phyloP scores from a whole-genome alignment of 2,797 vertebrate genomes.

The Acestrorhynchus altus region DNA sequence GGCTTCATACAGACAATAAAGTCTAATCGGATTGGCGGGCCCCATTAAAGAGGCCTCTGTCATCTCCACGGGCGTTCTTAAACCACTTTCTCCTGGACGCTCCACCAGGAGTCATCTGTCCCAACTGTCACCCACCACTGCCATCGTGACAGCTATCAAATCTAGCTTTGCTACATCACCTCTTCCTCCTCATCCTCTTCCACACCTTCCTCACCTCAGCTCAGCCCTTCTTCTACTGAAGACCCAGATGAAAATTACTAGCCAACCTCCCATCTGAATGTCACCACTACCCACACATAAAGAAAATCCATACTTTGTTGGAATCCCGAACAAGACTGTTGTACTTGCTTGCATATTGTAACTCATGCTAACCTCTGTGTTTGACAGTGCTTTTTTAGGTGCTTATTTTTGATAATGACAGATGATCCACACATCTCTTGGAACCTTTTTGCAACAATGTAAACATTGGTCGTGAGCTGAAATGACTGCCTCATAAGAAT shows the following conservation, averaged over 20 bases:
- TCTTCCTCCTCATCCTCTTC: slow-evolving; percentile 44
- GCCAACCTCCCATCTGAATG: neutral
- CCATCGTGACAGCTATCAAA: slow-evolving; percentile 62
- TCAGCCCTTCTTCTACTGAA: slow-evolving; percentile 22
- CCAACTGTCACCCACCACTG: slow-evolving; percentile 60
- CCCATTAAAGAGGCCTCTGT: slow-evolving; percentile 76
- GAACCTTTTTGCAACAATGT: neutral
- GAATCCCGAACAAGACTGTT: neutral
- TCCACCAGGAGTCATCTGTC: slow-evolving; percentile 68
- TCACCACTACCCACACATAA: slow-evolving; percentile 20
- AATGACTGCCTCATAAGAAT: slow-evolving; percentile 23
- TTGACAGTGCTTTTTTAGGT: neutral
- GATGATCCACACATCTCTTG: neutral
- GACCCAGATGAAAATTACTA: slow-evolving; percentile 33
- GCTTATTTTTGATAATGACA: neutral
- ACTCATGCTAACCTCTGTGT: neutral
- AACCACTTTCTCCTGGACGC: slow-evolving; percentile 76
- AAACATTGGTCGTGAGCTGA: neutral
- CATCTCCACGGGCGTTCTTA: slow-evolving; percentile 73
- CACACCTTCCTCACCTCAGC: slow-evolving; percentile 10
- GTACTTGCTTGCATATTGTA: neutral
- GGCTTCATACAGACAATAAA: slow-evolving; percentile 81
- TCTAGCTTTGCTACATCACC: slow-evolving; percentile 51
- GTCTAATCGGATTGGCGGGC: slow-evolving; percentile 74
- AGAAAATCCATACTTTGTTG: neutral